Evolutionary conservation across 1,140 invertebrate species (phyloP).

Genomic region (Cherax destructor): DNA sequence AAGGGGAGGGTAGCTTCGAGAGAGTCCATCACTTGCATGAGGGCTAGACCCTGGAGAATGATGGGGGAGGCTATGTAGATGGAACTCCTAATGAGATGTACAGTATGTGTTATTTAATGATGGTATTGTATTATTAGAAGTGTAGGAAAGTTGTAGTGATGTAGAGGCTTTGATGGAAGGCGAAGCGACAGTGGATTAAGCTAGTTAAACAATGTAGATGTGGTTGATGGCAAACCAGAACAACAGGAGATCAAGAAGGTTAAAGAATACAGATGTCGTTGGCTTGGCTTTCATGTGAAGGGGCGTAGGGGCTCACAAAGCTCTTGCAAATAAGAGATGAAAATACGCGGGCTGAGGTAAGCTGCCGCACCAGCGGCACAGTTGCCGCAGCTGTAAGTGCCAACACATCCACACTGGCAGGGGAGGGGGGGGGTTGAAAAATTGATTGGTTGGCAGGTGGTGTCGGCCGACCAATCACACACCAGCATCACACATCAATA

Average conservation of each 20-base stretch:
- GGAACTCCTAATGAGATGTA: too few species aligned
- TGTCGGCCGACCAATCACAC: slow-evolving; percentile 38
- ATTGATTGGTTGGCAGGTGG: slow-evolving; percentile 35
- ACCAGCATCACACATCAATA: slow-evolving; percentile 54
- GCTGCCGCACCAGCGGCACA: neutral
- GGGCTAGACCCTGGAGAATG: too few species aligned
- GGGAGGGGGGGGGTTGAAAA: neutral
- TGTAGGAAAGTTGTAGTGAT: too few species aligned
- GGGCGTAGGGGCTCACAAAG: slow-evolving; percentile 22
- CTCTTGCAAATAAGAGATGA: slow-evolving; percentile 49
- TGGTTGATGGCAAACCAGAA: too few species aligned
- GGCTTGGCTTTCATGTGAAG: slow-evolving; percentile 29
- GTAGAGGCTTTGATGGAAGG: too few species aligned
- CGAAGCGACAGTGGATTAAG: neutral
- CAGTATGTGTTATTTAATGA: too few species aligned
- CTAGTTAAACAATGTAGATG: neutral
- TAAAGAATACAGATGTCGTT: slow-evolving; percentile 8
- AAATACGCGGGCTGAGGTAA: slow-evolving; percentile 30
- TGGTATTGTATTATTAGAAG: too few species aligned
- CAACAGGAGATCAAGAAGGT: neutral
- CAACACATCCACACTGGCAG: neutral
- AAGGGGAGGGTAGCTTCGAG: too few species aligned
- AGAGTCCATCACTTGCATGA: too few species aligned
- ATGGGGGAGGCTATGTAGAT: too few species aligned
- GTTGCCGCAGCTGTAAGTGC: slow-evolving; percentile 13